Conservation (phyloP, 1,140 invertebrate species). For the Palaemon carinicauda region DNA sequence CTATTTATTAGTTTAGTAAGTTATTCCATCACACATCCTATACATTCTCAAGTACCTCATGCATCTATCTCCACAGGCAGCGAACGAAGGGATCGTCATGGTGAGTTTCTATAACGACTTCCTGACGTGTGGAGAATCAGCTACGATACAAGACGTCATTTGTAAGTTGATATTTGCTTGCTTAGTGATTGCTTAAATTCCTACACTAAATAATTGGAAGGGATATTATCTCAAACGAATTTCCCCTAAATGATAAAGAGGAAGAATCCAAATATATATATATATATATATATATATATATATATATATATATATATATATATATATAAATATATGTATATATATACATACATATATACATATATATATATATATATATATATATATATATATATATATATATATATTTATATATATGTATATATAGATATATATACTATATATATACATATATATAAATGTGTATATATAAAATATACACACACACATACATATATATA, state of each 20-base stretch:
- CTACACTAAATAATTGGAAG: no score
- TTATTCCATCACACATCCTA: neutral
- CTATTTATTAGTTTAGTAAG: neutral
- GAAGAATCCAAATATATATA: no score
- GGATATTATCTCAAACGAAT: no score
- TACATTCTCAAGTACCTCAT: neutral
- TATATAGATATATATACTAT: constrained; percentile 14
- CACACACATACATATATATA: no score
- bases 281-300: no score
- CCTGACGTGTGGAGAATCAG: neutral
- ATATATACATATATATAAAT: constrained; percentile 17
- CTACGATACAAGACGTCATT: neutral
- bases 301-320: no score
- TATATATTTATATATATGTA: constrained; percentile 19
- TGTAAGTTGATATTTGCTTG: no score
- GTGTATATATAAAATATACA: constrained; percentile 1
- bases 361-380: constrained; percentile 18
- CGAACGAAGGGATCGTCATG: constrained; percentile 18
- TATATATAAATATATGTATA: no score
- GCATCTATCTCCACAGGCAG: constrained; percentile 5
- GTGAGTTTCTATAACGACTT: constrained; percentile 30
- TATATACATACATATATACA: no score
- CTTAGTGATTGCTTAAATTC: no score
- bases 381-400: constrained; percentile 21
- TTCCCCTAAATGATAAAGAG: no score